Conservation (phyloP, 2,797 vertebrate genomes). For the Chanos chanos region DNA sequence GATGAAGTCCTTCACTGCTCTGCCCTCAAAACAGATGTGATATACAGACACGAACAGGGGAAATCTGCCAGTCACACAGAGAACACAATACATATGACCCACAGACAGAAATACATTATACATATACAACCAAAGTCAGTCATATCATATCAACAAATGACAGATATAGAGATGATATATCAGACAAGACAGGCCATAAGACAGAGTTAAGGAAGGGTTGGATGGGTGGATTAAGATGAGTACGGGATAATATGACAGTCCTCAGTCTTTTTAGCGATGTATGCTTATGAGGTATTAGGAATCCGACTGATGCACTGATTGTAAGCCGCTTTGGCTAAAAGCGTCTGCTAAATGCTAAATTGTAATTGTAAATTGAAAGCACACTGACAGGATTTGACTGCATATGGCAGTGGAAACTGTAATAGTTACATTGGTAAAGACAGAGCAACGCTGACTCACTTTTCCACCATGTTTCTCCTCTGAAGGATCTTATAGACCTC, state of each 20-base stretch:
- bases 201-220: too few relatives aligned
- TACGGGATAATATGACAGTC: too few relatives aligned
- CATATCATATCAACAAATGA: not conserved
- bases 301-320: too few relatives aligned
- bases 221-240: too few relatives aligned
- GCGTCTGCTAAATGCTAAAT: too few relatives aligned
- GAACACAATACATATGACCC: not conserved
- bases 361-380: too few relatives aligned
- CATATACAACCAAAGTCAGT: not conserved
- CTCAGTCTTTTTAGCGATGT: too few relatives aligned
- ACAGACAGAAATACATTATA: not conserved
- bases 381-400: not conserved
- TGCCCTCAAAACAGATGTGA: constrained; percentile 82
- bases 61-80: constrained; percentile 62
- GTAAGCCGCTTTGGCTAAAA: too few relatives aligned
- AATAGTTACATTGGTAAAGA: not conserved
- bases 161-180: not conserved
- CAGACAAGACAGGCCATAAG: not conserved
- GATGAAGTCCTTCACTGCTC: constrained; percentile 76
- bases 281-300: too few relatives aligned
- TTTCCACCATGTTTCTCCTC: constrained; percentile 68
- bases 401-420: too few relatives aligned
- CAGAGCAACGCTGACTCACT: constrained; percentile 65
- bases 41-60: constrained; percentile 80
- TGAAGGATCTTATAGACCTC: constrained; percentile 85